A percentile compares a stretch with the other conserved stretches of the same genome.
phyloP scores from a whole-genome alignment of 2,113 vertebrate species.

The Turdus rufiventris region DNA sequence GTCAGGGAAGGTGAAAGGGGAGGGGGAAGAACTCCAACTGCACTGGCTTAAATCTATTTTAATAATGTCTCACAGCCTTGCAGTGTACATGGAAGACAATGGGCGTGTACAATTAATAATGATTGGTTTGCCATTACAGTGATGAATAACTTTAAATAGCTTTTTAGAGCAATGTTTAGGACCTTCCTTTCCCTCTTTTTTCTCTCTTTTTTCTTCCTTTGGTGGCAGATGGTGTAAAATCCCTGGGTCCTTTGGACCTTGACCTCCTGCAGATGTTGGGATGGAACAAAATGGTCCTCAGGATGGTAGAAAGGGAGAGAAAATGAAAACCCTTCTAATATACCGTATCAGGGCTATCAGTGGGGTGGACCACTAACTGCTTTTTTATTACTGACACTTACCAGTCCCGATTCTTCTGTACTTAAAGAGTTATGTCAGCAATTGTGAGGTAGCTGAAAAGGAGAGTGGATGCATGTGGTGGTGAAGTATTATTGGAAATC shows the following conservation, averaged over 20 bases:
- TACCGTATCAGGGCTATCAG: constrained; percentile 81
- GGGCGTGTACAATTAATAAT: constrained; percentile 43
- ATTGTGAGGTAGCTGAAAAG: constrained; percentile 80
- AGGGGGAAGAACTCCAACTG: constrained; percentile 47
- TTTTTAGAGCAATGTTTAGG: constrained; percentile 41
- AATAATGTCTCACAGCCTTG: constrained; percentile 53
- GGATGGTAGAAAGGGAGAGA: constrained; percentile 52
- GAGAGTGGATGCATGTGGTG: constrained; percentile 71
- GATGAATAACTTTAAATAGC: constrained; percentile 68
- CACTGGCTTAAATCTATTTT: constrained; percentile 57
- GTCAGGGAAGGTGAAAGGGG: constrained; percentile 41
- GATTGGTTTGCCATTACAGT: constrained; percentile 43
- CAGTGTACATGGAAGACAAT: constrained; percentile 58
- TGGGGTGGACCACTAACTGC: constrained; percentile 80
- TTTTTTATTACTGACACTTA: constrained; percentile 82
- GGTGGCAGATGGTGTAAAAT: constrained; percentile 87
- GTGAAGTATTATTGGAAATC: constrained; percentile 68
- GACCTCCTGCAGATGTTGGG: constrained; percentile 87
- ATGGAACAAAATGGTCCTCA: constrained; percentile 62
- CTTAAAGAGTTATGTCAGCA: constrained; percentile 77
- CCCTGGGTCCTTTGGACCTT: constrained; percentile 71
- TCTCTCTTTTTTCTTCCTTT: background rate
- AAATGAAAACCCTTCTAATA: constrained; percentile 82
- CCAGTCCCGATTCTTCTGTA: constrained; percentile 71
- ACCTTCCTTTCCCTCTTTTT: background rate